phyloP scores from a whole-genome alignment of 2,888 invertebrate genomes.

The Tupiocoris notatus region DNA sequence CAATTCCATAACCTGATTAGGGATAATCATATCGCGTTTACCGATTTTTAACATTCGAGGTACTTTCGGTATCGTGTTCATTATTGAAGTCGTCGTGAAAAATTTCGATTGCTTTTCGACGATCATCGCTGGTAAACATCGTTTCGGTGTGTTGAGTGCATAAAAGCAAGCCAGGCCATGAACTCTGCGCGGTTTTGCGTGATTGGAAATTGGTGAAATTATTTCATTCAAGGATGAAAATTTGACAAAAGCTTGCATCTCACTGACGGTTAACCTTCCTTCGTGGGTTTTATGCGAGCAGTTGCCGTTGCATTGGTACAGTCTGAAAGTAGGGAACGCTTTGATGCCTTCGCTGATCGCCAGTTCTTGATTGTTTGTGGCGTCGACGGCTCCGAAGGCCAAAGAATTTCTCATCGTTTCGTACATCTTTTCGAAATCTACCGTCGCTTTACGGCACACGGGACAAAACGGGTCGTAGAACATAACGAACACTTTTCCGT shows the following conservation, averaged over 20 bases:
- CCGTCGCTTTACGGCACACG: background rate
- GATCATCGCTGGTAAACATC: background rate
- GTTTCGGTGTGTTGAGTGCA: background rate
- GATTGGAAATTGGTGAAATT: background rate
- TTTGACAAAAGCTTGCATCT: conserved; percentile 9
- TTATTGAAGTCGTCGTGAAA: background rate
- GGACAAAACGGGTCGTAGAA: conserved; percentile 35
- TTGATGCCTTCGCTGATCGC: background rate
- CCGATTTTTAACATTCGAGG: conserved; percentile 21
- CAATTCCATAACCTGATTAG: conserved; percentile 13
- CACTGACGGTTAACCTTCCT: background rate
- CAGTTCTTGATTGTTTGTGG: background rate
- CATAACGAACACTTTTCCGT: conserved; percentile 21
- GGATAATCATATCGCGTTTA: background rate
- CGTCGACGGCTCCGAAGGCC: conserved; percentile 21
- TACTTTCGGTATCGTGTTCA: background rate
- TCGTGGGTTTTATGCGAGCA: conserved; percentile 23
- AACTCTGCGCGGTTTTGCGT: background rate
- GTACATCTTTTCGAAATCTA: conserved; percentile 15
- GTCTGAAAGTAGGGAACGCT: conserved; percentile 31
- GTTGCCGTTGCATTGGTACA: conserved; percentile 26
- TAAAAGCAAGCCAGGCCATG: background rate
- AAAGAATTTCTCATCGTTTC: background rate
- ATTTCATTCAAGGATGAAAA: background rate
- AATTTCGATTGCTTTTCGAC: background rate